Conservation (phyloP, 2,113 vertebrate species). For the Notothenia rossii region DNA sequence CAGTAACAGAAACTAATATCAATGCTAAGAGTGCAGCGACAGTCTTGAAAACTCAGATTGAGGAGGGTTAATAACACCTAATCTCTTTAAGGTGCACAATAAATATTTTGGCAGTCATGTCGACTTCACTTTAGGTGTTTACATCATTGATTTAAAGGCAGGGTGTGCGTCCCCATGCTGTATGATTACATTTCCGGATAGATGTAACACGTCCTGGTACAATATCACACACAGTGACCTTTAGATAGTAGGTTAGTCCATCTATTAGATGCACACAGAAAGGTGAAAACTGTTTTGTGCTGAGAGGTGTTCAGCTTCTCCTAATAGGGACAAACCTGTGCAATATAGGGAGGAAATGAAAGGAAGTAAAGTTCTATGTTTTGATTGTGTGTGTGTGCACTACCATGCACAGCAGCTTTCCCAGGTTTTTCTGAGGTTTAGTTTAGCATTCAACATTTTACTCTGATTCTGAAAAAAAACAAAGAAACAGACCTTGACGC, state of each 20-base stretch:
- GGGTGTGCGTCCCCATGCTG: constrained; percentile 15
- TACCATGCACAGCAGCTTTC: not conserved
- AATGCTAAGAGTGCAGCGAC: constrained; percentile 13
- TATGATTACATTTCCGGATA: constrained; percentile 18
- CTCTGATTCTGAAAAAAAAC: not conserved
- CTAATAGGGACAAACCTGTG: constrained; percentile 38
- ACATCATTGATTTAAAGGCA: constrained; percentile 40
- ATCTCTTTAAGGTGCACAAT: constrained; percentile 52
- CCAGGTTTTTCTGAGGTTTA: constrained; percentile 17
- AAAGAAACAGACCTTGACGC: not conserved
- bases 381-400: constrained; percentile 1
- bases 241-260: not conserved
- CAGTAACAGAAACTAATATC: constrained; percentile 43
- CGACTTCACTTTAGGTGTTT: constrained; percentile 25
- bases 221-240: constrained; percentile 4
- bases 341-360: constrained; percentile 32
- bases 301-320: constrained; percentile 26
- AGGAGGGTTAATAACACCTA: constrained; percentile 53
- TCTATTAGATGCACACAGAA: constrained; percentile 14
- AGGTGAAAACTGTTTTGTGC: constrained; percentile 7
- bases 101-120: constrained; percentile 36
- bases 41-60: constrained; percentile 39
- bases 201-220: constrained; percentile 13
- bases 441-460: constrained; percentile 10
- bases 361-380: constrained; percentile 26